A percentile compares a stretch with the other conserved stretches of the same genome.
Evolutionary conservation across 1,140 invertebrate genomes (phyloP).

Genomic region (Drosophila miranda): DNA sequence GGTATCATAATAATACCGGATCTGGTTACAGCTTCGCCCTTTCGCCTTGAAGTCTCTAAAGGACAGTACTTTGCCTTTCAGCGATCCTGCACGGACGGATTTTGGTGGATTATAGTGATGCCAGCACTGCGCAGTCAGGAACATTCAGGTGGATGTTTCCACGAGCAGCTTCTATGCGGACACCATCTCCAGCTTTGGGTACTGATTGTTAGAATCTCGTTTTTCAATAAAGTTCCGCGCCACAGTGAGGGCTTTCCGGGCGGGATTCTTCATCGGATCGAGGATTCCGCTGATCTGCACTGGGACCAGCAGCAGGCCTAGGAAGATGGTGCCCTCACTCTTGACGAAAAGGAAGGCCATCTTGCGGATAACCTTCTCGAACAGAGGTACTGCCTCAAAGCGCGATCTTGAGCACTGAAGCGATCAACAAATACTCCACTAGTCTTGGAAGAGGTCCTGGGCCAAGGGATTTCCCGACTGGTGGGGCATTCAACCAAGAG

Average conservation of each 20-base stretch:
- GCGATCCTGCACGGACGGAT: constrained; percentile 85
- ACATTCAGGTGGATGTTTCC: constrained; percentile 96
- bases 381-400: too few species aligned
- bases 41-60: constrained; percentile 99
- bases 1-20: too few species aligned
- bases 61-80: constrained; percentile 97
- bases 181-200: constrained; percentile 86
- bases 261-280: constrained; percentile 84
- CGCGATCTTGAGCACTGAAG: too few species aligned
- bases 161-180: too few species aligned
- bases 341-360: constrained; percentile 95
- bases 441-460: too few species aligned
- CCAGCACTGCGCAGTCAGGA: constrained; percentile 94
- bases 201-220: constrained; percentile 88
- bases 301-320: constrained; percentile 51
- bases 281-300: constrained; percentile 74
- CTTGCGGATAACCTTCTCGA: constrained; percentile 92
- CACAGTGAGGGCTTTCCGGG: constrained; percentile 95
- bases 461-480: too few species aligned
- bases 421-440: too few species aligned
- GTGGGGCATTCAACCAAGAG: too few species aligned
- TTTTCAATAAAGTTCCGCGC: constrained; percentile 91
- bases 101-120: constrained; percentile 91
- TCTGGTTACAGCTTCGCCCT: constrained; percentile 88
- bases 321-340: constrained; percentile 88